phyloP scores from a whole-genome alignment of 1,140 invertebrate species.

The Probaryconus sp. region DNA sequence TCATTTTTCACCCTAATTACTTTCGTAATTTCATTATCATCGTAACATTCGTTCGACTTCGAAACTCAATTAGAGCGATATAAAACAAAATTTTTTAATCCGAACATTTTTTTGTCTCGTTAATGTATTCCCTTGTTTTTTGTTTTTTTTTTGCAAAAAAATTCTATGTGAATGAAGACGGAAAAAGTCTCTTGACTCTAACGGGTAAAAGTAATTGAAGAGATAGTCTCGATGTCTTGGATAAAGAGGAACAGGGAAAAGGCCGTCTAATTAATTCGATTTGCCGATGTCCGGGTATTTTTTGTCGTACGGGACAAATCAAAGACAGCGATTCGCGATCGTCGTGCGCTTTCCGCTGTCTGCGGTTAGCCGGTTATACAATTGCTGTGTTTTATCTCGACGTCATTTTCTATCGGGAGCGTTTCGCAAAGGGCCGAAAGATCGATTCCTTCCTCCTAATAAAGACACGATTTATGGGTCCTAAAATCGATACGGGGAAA shows the following conservation, averaged over 20 bases:
- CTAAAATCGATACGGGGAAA: slow-evolving; percentile 31
- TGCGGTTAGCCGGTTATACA: slow-evolving; percentile 57
- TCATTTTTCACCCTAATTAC: too few species aligned
- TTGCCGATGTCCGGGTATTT: slow-evolving; percentile 57
- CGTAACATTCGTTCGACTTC: too few species aligned
- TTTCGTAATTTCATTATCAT: too few species aligned
- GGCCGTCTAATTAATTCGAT: slow-evolving; percentile 53
- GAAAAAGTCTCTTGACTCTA: slow-evolving; percentile 17
- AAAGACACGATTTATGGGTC: slow-evolving; percentile 59
- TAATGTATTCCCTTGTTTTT: too few species aligned
- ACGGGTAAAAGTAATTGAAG: slow-evolving; percentile 50
- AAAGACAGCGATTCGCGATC: slow-evolving; percentile 56
- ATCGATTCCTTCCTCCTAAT: slow-evolving; percentile 62
- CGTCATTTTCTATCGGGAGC: slow-evolving; percentile 56
- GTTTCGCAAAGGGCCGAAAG: slow-evolving; percentile 46
- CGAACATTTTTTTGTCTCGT: too few species aligned
- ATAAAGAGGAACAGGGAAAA: slow-evolving; percentile 41
- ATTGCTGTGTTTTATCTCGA: slow-evolving; percentile 55
- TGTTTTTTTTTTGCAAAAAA: too few species aligned
- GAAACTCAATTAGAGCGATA: too few species aligned
- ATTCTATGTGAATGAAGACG: too few species aligned
- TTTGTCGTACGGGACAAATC: slow-evolving; percentile 57
- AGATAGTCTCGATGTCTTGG: slow-evolving; percentile 20
- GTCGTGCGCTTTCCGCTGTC: slow-evolving; percentile 46
- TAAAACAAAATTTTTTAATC: too few species aligned